phyloP scores from a whole-genome alignment of 2,797 vertebrate species.

The Emydoidea blandingii region DNA sequence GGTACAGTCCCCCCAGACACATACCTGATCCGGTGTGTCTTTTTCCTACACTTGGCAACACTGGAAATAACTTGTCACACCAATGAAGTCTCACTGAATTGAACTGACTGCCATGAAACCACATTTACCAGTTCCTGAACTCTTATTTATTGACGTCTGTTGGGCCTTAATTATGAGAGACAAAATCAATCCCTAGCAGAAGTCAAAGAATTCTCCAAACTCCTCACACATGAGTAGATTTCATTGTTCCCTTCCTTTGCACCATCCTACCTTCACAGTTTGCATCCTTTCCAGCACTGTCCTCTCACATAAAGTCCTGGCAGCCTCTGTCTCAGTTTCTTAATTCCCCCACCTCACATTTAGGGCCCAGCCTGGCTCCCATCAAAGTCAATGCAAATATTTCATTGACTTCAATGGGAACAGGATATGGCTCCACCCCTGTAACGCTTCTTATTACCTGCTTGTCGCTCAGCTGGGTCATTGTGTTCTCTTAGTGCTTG shows the following conservation, averaged over 20 bases:
- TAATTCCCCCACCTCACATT: not conserved
- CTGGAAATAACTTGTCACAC: not conserved
- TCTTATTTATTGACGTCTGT: not conserved
- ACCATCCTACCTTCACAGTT: not conserved
- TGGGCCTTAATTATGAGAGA: not conserved
- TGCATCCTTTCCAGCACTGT: not conserved
- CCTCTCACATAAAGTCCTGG: not conserved
- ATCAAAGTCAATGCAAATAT: not conserved
- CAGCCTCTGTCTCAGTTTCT: not conserved
- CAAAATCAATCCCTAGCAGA: not conserved
- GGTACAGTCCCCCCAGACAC: not conserved
- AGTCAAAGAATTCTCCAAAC: not conserved
- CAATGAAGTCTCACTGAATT: not conserved
- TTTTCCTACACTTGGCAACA: not conserved
- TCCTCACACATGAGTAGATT: not conserved
- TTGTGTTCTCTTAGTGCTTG: not conserved
- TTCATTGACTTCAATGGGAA: not conserved
- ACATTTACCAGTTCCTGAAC: not conserved
- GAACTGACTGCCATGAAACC: not conserved
- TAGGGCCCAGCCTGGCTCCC: no score
- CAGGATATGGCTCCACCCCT: not conserved
- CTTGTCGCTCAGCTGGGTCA: not conserved
- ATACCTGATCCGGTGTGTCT: not conserved
- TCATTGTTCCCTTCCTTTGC: not conserved
- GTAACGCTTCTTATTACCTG: not conserved